Evolutionary conservation across 2,113 vertebrate species (phyloP).

Genomic region (Azemiops feae): DNA sequence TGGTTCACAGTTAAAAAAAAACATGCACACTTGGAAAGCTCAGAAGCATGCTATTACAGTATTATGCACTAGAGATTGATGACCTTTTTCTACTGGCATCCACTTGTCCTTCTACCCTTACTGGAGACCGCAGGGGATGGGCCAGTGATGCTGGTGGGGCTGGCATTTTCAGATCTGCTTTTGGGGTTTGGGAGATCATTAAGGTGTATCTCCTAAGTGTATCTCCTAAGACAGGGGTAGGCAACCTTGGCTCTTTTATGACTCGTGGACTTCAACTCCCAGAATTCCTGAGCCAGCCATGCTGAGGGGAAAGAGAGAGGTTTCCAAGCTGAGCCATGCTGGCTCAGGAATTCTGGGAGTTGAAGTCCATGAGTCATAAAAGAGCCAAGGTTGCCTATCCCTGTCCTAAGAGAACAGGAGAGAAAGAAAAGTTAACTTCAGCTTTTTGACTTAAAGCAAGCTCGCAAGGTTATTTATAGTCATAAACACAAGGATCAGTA

Average conservation of each 20-base stretch:
- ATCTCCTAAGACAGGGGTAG: neutral
- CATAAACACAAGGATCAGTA: neutral
- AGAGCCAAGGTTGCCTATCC: no score
- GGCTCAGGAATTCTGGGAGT: no score
- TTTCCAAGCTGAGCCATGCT: no score
- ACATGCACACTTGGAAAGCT: neutral
- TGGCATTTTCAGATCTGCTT: neutral
- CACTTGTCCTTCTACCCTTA: neutral
- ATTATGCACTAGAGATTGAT: neutral
- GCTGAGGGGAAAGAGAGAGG: no score
- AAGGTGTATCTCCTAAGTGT: neutral
- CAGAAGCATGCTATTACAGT: neutral
- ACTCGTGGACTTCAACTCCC: no score
- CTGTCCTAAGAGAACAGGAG: neutral
- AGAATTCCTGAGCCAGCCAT: no score
- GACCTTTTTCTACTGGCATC: neutral
- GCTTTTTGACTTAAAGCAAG: neutral
- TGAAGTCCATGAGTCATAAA: no score
- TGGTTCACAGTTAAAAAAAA: neutral
- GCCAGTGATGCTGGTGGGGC: neutral
- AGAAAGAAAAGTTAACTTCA: neutral
- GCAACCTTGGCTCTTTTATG: no score
- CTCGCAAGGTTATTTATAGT: neutral
- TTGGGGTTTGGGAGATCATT: neutral
- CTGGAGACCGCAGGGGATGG: neutral